Evolutionary conservation across 2,797 vertebrate species (phyloP).

Genomic region (Crenichthys baileyi): DNA sequence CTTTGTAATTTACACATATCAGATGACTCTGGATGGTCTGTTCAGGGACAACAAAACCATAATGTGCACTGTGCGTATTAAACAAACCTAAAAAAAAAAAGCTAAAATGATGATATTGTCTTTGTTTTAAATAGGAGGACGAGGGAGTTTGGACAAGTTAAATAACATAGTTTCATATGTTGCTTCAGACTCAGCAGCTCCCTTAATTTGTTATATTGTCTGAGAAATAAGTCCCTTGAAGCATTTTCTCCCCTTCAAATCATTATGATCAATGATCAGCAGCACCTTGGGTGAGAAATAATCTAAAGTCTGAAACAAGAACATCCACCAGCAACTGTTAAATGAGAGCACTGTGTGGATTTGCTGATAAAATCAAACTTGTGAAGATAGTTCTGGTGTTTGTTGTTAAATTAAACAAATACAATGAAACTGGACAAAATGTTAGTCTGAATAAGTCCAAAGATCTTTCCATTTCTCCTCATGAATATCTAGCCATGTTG

Average conservation of each 20-base stretch:
- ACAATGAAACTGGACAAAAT: not conserved
- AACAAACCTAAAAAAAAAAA: too few relatives aligned
- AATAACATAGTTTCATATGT: not conserved
- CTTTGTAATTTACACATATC: too few relatives aligned
- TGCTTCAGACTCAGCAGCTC: conserved; percentile 25
- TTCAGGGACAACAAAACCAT: too few relatives aligned
- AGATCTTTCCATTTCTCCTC: not conserved
- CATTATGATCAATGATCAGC: conserved; percentile 11
- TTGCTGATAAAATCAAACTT: not conserved
- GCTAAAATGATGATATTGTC: too few relatives aligned
- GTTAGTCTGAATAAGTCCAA: conserved; percentile 5
- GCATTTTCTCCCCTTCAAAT: conserved; percentile 10
- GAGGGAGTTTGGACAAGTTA: not conserved
- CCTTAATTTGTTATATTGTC: conserved; percentile 8
- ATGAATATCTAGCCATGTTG: too few relatives aligned
- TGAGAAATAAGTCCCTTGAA: conserved; percentile 12
- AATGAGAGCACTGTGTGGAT: not conserved
- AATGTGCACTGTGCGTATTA: too few relatives aligned
- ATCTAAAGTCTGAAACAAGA: not conserved
- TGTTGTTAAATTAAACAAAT: not conserved
- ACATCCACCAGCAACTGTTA: not conserved
- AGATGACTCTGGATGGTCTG: too few relatives aligned
- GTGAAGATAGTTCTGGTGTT: not conserved
- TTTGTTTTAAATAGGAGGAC: not conserved
- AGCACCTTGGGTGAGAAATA: not conserved